Evolutionary conservation across 2,113 vertebrate genomes (phyloP), one percentile per base, ranked within the genome.

Genomic region (Eleginops maclovinus): DNA sequence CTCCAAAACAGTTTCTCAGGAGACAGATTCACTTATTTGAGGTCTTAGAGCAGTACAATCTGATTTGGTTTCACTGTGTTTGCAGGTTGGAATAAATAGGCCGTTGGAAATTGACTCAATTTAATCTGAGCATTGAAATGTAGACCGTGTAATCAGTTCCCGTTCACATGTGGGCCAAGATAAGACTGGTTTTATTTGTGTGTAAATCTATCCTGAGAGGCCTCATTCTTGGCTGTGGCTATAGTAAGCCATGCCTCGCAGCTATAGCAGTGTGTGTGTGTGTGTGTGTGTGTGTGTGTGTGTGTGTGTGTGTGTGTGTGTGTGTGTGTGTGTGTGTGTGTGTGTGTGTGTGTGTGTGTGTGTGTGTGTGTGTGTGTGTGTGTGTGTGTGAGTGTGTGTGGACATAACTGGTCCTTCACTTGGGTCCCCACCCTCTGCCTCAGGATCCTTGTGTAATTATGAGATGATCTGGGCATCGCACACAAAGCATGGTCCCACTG

Each of bases 151-250:
- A 89, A 92, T 93, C 87, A 83, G 82, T 82, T 89, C 81, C 81
- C 76, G 59, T 85, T 91, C 83, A 86, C 83, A 90, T 90, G 85
- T 87, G 87, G 84, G 89, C 88, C 86, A 83, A 90, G 91, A 93
- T 91, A 91, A 92, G 91, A 82, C 79, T 74, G 77, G 72, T 91
- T 94, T 90, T 91, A 91, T 89, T 92, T 93, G 88, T 91, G 89
- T 91, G 90, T 88, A 91, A 92, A 93, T 92, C 81, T 89, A 92
- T 91, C 87, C 83, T 72, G 84, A 89, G 90, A 92, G 89, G 82
- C 90, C 88, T 91, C 84, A 88, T 87, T 91, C 88, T 88, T 84
- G 86, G 87, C 80, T 82, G 83, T 82, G 90, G 86, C 84, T 64
- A 68, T 79, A 75, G 75, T 88, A 81, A 91, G 93, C 83, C 79